These are phyloP conservation scores for Nebria brevicollis DNA, from an alignment of 2,888 invertebrate species.

Conservation along the genomic window DNA sequence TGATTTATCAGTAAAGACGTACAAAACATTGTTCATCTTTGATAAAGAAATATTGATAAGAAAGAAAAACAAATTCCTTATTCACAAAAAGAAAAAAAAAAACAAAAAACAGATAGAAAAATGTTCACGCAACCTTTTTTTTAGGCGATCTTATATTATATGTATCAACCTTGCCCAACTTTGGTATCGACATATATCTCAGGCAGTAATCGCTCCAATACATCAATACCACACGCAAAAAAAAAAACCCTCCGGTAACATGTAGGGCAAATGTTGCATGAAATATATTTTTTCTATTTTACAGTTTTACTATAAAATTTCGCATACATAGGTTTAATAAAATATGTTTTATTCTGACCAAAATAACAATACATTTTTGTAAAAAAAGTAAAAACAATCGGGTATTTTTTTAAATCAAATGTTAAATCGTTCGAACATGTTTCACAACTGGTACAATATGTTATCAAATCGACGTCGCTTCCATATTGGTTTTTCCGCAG, in stretches of 20 bases:
- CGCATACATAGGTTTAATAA: background rate
- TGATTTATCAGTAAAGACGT: background rate
- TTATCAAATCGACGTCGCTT: background rate
- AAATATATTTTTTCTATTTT: background rate
- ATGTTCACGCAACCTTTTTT: background rate
- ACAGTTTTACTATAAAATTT: background rate
- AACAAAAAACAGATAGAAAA: background rate
- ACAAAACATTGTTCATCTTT: background rate
- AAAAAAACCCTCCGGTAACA: background rate
- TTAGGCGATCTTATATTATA: background rate
- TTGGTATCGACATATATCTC: background rate
- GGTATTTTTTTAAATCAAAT: background rate
- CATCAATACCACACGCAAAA: background rate
- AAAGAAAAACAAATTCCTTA: background rate
- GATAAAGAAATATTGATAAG: background rate
- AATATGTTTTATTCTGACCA: background rate
- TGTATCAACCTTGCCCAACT: slow-evolving; percentile 1
- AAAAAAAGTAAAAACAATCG: background rate
- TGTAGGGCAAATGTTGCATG: background rate
- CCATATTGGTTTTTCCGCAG: background rate
- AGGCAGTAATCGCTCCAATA: background rate
- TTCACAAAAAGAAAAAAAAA: background rate
- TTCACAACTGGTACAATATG: background rate
- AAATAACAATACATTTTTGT: background rate
- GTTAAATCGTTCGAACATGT: background rate